A percentile compares a stretch with the other conserved stretches of the same genome.
phyloP scores from a whole-genome alignment of 2,113 vertebrate species.

The Bufo gargarizans region DNA sequence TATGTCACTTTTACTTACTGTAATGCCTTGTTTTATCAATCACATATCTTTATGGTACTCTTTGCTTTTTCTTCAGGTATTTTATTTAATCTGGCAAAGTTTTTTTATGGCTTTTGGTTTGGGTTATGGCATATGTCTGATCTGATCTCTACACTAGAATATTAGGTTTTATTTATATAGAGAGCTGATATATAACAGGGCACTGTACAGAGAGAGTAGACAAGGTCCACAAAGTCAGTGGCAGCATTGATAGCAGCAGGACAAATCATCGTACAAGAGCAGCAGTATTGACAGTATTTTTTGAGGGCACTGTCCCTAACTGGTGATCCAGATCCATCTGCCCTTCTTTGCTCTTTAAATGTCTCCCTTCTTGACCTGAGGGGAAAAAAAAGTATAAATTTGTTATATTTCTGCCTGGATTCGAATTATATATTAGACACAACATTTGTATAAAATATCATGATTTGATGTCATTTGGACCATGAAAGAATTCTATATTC shows the following conservation, averaged over 20 bases:
- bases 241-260: background rate
- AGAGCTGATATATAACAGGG: background rate
- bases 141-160: background rate
- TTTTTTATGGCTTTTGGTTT: constrained; percentile 5
- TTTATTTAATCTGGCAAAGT: background rate
- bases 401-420: no score
- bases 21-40: background rate
- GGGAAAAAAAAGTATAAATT: no score
- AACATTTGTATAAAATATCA: no score
- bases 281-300: no score
- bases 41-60: background rate
- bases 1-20: background rate
- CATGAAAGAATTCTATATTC: no score
- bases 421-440: no score
- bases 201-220: background rate
- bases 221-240: background rate
- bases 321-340: no score
- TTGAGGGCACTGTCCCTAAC: no score
- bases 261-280: no score
- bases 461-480: no score
- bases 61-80: background rate
- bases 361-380: no score
- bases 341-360: no score
- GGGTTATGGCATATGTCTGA: background rate
- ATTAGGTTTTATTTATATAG: background rate